These are phyloP conservation scores for Catharus bicknelli DNA, from an alignment of 2,113 vertebrate genomes.

Conservation along the genomic window DNA sequence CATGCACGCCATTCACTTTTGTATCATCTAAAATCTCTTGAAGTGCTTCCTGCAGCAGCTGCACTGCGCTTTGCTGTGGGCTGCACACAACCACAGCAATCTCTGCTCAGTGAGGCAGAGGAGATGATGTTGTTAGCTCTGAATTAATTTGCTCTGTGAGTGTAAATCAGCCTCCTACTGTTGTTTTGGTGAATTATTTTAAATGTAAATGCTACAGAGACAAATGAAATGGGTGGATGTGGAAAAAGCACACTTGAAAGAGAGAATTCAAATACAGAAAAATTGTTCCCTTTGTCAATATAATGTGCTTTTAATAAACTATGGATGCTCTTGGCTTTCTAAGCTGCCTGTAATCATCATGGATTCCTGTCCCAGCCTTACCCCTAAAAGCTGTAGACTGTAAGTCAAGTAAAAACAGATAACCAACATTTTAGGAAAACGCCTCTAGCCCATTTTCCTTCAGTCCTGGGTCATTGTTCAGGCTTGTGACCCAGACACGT, in stretches of 20 bases:
- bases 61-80: neutral
- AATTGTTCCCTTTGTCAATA: neutral
- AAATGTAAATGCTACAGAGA: slow-evolving; percentile 14
- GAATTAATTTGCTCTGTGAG: slow-evolving; percentile 63
- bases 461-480: neutral
- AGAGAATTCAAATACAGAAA: neutral
- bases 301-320: slow-evolving; percentile 17
- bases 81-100: neutral
- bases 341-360: neutral
- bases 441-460: neutral
- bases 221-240: neutral
- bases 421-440: neutral
- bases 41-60: neutral
- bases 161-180: slow-evolving; percentile 51
- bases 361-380: neutral
- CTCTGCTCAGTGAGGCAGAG: slow-evolving; percentile 34
- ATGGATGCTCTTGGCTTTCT: neutral
- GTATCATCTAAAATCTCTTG: neutral
- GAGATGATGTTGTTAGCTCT: slow-evolving; percentile 51
- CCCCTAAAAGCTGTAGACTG: neutral
- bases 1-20: neutral
- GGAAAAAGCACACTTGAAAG: neutral
- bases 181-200: slow-evolving; percentile 42
- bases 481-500: neutral
- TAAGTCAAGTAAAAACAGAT: neutral